Evolutionary conservation across 2,888 invertebrate species (phyloP), one percentile per base, ranked within the genome.

Genomic region (Drosophila buzzatii): DNA sequence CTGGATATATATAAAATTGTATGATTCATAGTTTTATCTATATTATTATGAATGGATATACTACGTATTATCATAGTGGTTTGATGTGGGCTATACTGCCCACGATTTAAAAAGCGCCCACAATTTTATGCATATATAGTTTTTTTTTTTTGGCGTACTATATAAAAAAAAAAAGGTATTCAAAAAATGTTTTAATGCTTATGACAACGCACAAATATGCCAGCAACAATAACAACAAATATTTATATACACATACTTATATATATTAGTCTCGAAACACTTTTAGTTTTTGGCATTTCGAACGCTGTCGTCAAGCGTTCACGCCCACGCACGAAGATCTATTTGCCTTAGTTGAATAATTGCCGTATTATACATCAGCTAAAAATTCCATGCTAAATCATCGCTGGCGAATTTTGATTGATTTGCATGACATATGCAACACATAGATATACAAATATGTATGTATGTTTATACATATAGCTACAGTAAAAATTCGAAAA

Each of bases 371-470:
- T 60, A 75, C 84, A 81, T 85, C 78, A 72, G 57, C 77, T 70
- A 85, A 80, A 72, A 82, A 84, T 84, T 87, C 85, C 85, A 78
- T 82, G 82, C 67, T 82, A 87, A 84, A 84, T 84, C 82, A 87
- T 80, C 75, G 73, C 62, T 56, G 63, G 70, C 55, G 67, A 81
- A 78, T 77, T 85, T 82, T 84, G 84, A 84, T 87, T 87, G 84
- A 84, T 84, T 87, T 73, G 68, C 63, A 66, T 71, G 73, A 56
- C 56, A 60, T 56, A 58, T 42, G 37, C 41, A 52, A 53, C 60
- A 69, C 56, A 20, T 41, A 45, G 41, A 49, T 31, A 31, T 10
- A 49, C 0, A 49, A n/a, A n/a, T 39, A 5, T 39, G 16, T 10
- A 64, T 42, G 52, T 55, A 20, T 70, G 47, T 52, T 57, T 35